Conservation (phyloP, 2,113 vertebrate genomes). For the Nothobranchius kuhntae region DNA sequence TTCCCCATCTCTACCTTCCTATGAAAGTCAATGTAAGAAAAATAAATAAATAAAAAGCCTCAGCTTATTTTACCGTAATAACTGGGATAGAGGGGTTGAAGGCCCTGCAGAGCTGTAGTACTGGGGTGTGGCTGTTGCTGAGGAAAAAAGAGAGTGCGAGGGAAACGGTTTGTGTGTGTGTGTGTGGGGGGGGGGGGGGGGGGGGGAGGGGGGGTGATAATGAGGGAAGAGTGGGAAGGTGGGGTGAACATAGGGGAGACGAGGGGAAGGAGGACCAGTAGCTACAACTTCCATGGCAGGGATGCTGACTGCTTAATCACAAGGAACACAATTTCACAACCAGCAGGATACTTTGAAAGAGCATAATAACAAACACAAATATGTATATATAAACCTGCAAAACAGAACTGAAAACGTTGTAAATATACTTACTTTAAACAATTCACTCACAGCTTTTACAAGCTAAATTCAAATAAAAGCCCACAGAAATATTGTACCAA, state of each 20-base stretch:
- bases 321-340: background rate
- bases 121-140: constrained; percentile 69
- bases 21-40: no score
- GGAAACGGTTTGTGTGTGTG: background rate
- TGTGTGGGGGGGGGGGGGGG: background rate
- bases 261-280: background rate
- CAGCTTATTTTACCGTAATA: no score
- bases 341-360: no score
- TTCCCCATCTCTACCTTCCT: no score
- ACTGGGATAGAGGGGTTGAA: background rate
- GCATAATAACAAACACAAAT: no score
- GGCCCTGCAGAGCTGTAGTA: constrained; percentile 21
- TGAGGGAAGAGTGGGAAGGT: background rate
- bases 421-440: background rate
- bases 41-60: no score
- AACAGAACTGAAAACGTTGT: background rate
- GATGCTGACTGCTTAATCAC: background rate
- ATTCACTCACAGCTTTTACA: constrained; percentile 12
- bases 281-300: constrained; percentile 6
- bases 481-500: no score
- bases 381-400: no score
- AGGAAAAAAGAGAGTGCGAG: constrained; percentile 28
- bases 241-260: no score
- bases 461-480: background rate
- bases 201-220: background rate